A percentile compares a stretch with the other conserved stretches of the same genome.
phyloP scores from a whole-genome alignment of 2,888 invertebrate species.

The Erebia aethiops region DNA sequence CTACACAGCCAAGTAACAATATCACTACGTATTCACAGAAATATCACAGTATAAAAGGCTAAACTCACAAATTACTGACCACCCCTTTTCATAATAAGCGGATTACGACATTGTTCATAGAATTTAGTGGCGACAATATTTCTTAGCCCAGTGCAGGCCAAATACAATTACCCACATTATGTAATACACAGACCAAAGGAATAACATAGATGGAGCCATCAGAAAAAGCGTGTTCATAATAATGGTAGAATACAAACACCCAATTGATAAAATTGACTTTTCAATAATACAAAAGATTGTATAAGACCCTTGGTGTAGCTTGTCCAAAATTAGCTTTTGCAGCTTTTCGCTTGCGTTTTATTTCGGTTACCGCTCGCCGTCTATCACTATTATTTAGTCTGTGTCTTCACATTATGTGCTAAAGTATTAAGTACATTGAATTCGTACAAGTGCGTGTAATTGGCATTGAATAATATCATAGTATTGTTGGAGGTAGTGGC shows the following conservation, averaged over 20 bases:
- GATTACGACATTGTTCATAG: constrained; percentile 29
- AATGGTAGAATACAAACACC: not conserved
- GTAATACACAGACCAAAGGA: not conserved
- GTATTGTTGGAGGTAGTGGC: constrained; percentile 20
- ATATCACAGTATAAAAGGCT: not conserved
- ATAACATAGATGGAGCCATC: not conserved
- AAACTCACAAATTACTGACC: constrained; percentile 12
- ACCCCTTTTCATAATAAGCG: constrained; percentile 24
- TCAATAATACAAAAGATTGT: too few species aligned
- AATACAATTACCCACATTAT: constrained; percentile 20
- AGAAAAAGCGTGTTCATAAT: not conserved
- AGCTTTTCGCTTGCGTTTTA: too few species aligned
- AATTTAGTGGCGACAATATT: constrained; percentile 35
- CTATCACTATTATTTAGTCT: not conserved
- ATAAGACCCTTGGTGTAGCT: too few species aligned
- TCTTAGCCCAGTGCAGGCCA: constrained; percentile 26
- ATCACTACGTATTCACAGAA: not conserved
- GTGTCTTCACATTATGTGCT: not conserved
- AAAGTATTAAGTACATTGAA: constrained; percentile 13
- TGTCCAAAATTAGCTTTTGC: too few species aligned
- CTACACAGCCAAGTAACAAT: not conserved
- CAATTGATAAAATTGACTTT: too few species aligned
- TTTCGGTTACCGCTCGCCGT: not conserved
- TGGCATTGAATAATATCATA: constrained; percentile 32
- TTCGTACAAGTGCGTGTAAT: constrained; percentile 36